These are phyloP conservation scores for Zaprionus ghesquierei DNA, from an alignment of 1,140 invertebrate genomes.

Conservation along the genomic window DNA sequence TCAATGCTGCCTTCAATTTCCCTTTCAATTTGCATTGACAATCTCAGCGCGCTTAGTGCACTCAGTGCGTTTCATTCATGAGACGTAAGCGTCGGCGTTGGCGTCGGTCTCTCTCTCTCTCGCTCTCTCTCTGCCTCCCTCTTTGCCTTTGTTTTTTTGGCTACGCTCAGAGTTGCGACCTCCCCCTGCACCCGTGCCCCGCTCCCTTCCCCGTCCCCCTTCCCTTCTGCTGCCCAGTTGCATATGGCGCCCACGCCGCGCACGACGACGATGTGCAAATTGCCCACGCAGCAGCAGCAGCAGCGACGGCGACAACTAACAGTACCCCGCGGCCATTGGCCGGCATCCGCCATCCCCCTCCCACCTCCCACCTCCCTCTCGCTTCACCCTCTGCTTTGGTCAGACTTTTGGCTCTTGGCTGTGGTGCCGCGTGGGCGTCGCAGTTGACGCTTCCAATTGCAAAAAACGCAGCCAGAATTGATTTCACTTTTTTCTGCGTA, in stretches of 20 bases:
- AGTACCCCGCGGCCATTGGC: constrained; percentile 27
- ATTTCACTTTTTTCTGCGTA: constrained; percentile 67
- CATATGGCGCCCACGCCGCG: constrained; percentile 21
- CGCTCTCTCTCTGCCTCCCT: neutral
- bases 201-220: neutral
- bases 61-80: neutral
- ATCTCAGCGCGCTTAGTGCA: constrained; percentile 2
- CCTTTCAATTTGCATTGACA: constrained; percentile 29
- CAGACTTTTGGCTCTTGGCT: constrained; percentile 11
- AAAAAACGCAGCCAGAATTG: constrained; percentile 64
- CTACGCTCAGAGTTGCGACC: neutral
- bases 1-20: constrained; percentile 17
- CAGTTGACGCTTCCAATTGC: constrained; percentile 64
- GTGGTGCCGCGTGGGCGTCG: constrained; percentile 32
- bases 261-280: constrained; percentile 21
- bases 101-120: neutral
- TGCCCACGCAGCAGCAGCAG: constrained; percentile 11
- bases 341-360: constrained; percentile 19
- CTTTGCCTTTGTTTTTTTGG: constrained; percentile 6
- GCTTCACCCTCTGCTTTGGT: neutral
- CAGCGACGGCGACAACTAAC: constrained; percentile 1
- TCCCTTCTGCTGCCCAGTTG: neutral
- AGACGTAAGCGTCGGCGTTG: neutral
- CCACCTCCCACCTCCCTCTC: neutral
- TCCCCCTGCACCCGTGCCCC: neutral